Evolutionary conservation across 2,888 invertebrate species (phyloP).

Genomic region (Nomada flava): DNA sequence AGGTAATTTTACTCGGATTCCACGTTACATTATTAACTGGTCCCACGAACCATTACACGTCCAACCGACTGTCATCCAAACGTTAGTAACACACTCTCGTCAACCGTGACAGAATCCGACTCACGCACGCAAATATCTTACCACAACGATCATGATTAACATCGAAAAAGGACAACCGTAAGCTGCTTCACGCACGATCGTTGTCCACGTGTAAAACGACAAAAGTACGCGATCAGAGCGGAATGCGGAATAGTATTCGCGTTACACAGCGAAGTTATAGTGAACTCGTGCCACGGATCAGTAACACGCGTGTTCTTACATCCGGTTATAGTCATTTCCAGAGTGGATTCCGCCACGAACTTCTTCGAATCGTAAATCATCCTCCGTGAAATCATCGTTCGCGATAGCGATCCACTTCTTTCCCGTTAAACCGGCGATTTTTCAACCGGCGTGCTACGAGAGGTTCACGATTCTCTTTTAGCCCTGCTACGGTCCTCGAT

Average conservation of each 20-base stretch:
- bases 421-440: neutral
- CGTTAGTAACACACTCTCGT: no score
- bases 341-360: constrained; percentile 9
- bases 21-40: no score
- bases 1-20: no score
- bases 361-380: constrained; percentile 11
- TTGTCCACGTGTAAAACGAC: constrained; percentile 34
- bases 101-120: no score
- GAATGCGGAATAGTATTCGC: constrained; percentile 71
- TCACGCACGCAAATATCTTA: no score
- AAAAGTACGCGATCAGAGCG: constrained; percentile 63
- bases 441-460: no score
- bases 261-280: constrained; percentile 38
- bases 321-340: constrained; percentile 44
- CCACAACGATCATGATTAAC: constrained; percentile 3
- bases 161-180: neutral
- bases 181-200: neutral
- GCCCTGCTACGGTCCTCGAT: no score
- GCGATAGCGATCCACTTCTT: neutral
- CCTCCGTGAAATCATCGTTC: neutral
- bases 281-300: constrained; percentile 49
- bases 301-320: constrained; percentile 37
- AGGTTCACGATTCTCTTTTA: no score
- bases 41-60: no score
- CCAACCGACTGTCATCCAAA: no score